Evolutionary conservation across 92 coral and sea anemone species (phyloP).

Genomic region (Paramuricea clavata): DNA sequence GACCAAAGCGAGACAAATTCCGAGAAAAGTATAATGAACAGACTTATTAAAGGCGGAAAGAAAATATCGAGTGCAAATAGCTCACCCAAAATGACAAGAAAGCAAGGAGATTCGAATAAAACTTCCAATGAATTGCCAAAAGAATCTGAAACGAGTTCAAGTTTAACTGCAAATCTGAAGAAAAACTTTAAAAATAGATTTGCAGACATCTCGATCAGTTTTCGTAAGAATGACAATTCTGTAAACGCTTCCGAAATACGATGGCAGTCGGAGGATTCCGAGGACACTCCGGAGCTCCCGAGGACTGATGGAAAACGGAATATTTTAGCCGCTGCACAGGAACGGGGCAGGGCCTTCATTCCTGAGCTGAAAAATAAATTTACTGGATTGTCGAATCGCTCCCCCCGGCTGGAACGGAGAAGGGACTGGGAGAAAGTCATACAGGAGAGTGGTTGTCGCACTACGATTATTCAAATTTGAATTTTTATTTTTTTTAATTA

Average conservation of each 20-base stretch:
- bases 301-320: conserved; percentile 73
- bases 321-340: conserved; percentile 89
- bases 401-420: conserved; percentile 54
- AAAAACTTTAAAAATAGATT: conserved; percentile 10
- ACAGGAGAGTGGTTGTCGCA: conserved; percentile 68
- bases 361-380: conserved; percentile 94
- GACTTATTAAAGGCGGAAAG: background rate
- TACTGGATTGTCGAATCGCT: conserved; percentile 75
- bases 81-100: background rate
- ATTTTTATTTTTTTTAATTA: background rate
- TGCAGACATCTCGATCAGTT: conserved; percentile 25
- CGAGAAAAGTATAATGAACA: conserved; percentile 1
- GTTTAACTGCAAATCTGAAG: conserved; percentile 8
- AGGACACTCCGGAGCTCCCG: conserved; percentile 47
- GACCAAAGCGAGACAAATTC: background rate
- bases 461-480: conserved; percentile 68
- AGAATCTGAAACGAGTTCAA: conserved; percentile 2
- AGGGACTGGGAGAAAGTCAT: conserved; percentile 47
- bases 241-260: conserved; percentile 20
- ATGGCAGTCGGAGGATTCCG: conserved; percentile 15
- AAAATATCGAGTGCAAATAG: background rate
- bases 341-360: conserved; percentile 82
- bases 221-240: conserved; percentile 5
- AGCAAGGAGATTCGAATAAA: background rate
- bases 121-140: background rate